Conservation (phyloP, 2,888 invertebrate genomes). For the Mylabris sibirica region DNA sequence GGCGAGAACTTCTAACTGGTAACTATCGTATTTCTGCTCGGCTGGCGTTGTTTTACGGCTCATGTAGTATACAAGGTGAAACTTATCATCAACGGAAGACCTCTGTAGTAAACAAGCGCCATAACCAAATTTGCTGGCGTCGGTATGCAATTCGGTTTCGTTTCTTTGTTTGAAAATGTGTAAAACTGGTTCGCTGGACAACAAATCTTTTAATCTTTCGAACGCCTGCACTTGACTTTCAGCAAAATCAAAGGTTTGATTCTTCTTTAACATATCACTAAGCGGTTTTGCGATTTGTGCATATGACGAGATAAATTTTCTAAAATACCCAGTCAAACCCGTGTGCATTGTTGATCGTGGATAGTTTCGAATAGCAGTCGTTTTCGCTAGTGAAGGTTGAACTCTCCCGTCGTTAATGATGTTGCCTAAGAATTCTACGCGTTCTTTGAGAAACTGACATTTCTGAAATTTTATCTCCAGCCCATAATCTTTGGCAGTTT, state of each 20-base stretch:
- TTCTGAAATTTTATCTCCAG: slow-evolving; percentile 51
- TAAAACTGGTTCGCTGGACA: slow-evolving; percentile 31
- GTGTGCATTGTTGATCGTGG: slow-evolving; percentile 45
- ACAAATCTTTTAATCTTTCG: slow-evolving; percentile 29
- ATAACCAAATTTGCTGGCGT: slow-evolving; percentile 44
- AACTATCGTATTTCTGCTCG: slow-evolving; percentile 49
- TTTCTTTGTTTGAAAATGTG: slow-evolving; percentile 29
- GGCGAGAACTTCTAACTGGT: slow-evolving; percentile 53
- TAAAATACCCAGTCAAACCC: slow-evolving; percentile 50
- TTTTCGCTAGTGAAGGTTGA: slow-evolving; percentile 44
- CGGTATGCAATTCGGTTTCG: slow-evolving; percentile 43
- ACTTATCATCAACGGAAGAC: slow-evolving; percentile 33
- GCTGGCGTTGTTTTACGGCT: slow-evolving; percentile 49
- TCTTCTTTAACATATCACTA: slow-evolving; percentile 45
- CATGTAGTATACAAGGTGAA: slow-evolving; percentile 50
- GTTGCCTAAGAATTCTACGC: slow-evolving; percentile 42
- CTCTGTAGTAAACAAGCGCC: slow-evolving; percentile 47
- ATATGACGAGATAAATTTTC: slow-evolving; percentile 46
- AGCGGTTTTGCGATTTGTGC: slow-evolving; percentile 19
- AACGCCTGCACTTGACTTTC: slow-evolving; percentile 29
- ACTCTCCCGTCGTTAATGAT: slow-evolving; percentile 24
- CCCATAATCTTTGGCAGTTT: slow-evolving; percentile 38
- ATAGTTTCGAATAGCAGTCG: slow-evolving; percentile 43
- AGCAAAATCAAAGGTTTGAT: slow-evolving; percentile 32
- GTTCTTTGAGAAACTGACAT: slow-evolving; percentile 49